Conservation (phyloP, 2,113 vertebrate genomes). For the Megaptera novaeangliae region DNA sequence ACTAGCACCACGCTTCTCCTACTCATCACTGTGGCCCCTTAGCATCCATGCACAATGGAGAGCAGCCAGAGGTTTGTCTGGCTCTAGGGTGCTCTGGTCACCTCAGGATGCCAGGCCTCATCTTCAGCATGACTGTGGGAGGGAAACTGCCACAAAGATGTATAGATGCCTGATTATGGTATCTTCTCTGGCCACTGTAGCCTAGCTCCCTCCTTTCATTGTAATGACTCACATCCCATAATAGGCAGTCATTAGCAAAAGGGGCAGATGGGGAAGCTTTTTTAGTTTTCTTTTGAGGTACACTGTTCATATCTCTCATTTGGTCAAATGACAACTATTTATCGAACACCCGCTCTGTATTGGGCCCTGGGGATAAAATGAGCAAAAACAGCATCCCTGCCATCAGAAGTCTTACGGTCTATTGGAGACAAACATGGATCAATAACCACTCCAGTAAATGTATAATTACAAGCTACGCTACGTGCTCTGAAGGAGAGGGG, state of each 20-base stretch:
- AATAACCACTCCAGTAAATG: not conserved
- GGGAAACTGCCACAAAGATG: not conserved
- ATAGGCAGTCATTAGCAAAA: not conserved
- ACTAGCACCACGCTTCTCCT: not conserved
- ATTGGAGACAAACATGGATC: not conserved
- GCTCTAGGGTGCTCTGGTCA: not conserved
- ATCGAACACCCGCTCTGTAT: not conserved
- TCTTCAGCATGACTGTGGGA: not conserved
- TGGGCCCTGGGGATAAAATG: not conserved
- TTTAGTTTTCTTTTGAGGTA: not conserved
- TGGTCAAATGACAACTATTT: not conserved
- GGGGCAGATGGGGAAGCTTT: not conserved
- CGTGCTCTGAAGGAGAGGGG: not conserved
- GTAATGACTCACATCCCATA: not conserved
- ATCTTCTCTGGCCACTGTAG: not conserved
- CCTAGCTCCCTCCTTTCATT: not conserved
- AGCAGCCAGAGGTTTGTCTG: not conserved
- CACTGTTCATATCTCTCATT: not conserved
- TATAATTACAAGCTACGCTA: not conserved
- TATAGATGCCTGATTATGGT: not conserved
- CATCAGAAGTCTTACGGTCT: not conserved
- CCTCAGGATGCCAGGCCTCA: not conserved
- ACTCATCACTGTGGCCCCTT: not conserved
- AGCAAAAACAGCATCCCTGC: not conserved
- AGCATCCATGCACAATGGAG: not conserved